phyloP scores from a whole-genome alignment of 2,113 vertebrate genomes.

The Miniopterus natalensis region DNA sequence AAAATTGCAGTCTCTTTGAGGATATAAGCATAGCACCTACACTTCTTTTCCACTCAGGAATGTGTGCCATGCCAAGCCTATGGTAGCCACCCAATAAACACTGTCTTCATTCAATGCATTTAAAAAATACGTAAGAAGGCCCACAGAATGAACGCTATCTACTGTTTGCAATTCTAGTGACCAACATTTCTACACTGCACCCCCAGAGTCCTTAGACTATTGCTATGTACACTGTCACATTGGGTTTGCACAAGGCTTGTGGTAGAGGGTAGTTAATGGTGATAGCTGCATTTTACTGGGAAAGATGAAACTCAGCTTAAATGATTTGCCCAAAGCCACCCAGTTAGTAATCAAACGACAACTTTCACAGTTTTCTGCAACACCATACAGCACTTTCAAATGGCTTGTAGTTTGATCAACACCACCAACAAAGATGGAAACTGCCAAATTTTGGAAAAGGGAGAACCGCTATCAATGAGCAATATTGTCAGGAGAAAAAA shows the following conservation, averaged over 20 bases:
- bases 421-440: not conserved
- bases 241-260: not conserved
- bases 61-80: not conserved
- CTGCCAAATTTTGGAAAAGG: not conserved
- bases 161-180: not conserved
- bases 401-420: not conserved
- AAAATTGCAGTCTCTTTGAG: not conserved
- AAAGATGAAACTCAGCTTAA: not conserved
- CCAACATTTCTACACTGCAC: not conserved
- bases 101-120: not conserved
- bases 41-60: not conserved
- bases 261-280: not conserved
- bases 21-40: not conserved
- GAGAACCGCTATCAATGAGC: not conserved
- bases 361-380: not conserved
- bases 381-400: not conserved
- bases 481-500: not conserved
- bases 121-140: not conserved
- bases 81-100: not conserved
- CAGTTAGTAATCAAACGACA: not conserved
- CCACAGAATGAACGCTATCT: not conserved
- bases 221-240: not conserved
- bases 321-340: not conserved
- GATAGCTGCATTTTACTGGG: not conserved
- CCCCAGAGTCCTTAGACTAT: not conserved